Evolutionary conservation across 1,140 invertebrate genomes (phyloP), one percentile per base, ranked within the genome.

Genomic region (Drosophila quadrilineata): DNA sequence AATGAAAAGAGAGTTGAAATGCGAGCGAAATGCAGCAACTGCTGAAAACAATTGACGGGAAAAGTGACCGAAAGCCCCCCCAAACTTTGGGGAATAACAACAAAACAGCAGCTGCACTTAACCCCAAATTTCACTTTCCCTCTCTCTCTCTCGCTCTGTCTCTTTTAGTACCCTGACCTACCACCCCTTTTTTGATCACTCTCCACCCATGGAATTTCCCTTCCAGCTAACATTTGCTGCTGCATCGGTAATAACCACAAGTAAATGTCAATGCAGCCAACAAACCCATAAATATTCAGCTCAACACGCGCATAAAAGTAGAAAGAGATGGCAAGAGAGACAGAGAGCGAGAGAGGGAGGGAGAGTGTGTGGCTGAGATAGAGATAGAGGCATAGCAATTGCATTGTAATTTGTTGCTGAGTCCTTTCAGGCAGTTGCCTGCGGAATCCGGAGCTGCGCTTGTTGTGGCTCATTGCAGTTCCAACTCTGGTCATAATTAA

Each of bases 221-320:
- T 76, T 60, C 36, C 58, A 49, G 72, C 33, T 75, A 59, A 36
- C 68, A 76, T 71, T 84, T 69, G 33, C n/a, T 50, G 33, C 36
- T 43, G 56, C 68, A 75, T 76, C 50, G 72, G 72, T 75, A 71
- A 80, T 72, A 75, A 80, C 58, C 73, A 63, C 77, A 82, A 82
- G 77, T 84, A 82, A 82, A 84, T 82, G 77, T 84, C 77, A 73
- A 82, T 82, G 69, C 69, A 75, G 75, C 73, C 84, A 84, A 76
- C 53, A 76, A 64, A 54, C 49, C 41, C 77, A 82, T 84, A 82
- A 75, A 80, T 80, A 82, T 49, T 29, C 38, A 64, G 54, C 24
- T 22, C 24, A 21, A 14, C 35, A 46, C 16, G 60, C 26, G 35
- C 9, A 16, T 10, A n/a, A n/a, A n/a, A n/a, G n/a, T n/a, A n/a